Conservation (phyloP, 1,140 invertebrate species). For the Kradibia gibbosae region DNA sequence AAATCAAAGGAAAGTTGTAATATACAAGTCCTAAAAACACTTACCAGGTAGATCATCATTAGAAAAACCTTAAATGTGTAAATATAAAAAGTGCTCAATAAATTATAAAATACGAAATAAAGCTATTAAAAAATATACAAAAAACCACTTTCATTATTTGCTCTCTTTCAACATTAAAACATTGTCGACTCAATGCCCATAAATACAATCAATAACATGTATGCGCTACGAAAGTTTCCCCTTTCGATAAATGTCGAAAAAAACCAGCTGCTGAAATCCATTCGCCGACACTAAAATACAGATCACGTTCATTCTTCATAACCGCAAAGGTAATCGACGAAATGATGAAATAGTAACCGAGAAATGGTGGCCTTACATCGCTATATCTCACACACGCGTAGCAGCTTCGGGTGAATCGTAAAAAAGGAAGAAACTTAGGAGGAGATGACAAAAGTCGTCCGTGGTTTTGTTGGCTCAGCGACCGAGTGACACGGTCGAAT, state of each 20-base stretch:
- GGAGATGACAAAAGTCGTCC: constrained; percentile 45
- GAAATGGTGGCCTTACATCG: too few species aligned
- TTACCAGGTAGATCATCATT: too few species aligned
- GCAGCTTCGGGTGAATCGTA: neutral
- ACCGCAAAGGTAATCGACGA: neutral
- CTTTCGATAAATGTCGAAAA: too few species aligned
- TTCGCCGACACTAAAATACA: too few species aligned
- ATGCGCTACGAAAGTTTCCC: neutral
- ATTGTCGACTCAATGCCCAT: constrained; percentile 32
- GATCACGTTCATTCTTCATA: too few species aligned
- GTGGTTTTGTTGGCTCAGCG: constrained; percentile 35
- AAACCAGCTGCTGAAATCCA: too few species aligned
- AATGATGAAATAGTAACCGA: neutral
- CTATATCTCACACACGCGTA: neutral
- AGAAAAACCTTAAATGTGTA: neutral
- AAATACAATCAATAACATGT: constrained; percentile 29
- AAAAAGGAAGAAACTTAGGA: constrained; percentile 33
- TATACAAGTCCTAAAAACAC: neutral
- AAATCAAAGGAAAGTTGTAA: too few species aligned
- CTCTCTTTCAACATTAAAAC: neutral
- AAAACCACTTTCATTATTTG: constrained; percentile 13
- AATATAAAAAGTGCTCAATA: neutral
- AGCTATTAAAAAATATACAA: neutral
- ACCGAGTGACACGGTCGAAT: constrained; percentile 51
- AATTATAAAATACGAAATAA: constrained; percentile 22